A percentile compares a stretch with the other conserved stretches of the same genome.
Conservation (phyloP, 1,140 invertebrate species). For the Anadara kagoshimensis region DNA sequence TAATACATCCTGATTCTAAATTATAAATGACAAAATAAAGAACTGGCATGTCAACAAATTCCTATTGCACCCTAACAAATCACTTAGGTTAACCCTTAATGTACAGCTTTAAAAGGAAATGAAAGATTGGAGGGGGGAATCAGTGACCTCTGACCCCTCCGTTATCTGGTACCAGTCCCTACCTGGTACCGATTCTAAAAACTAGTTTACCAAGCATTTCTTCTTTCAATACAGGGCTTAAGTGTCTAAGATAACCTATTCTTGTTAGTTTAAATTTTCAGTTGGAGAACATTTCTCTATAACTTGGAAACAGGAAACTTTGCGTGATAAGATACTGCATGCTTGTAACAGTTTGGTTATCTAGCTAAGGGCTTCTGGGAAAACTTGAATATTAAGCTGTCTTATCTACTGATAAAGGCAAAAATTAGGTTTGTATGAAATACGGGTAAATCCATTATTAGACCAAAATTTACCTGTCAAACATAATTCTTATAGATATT, state of each 20-base stretch:
- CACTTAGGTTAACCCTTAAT: no score
- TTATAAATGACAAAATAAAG: no score
- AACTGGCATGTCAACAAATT: no score
- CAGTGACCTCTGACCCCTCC: conserved; percentile 8
- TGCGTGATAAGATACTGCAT: not conserved
- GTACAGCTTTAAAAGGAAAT: no score
- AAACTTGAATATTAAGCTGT: not conserved
- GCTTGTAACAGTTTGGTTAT: conserved; percentile 9
- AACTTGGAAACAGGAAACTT: conserved; percentile 32
- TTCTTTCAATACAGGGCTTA: no score
- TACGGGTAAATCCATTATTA: not conserved
- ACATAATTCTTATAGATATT: no score
- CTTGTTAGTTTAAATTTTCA: conserved; percentile 18
- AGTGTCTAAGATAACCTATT: conserved; percentile 12
- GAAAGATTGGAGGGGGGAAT: conserved; percentile 11
- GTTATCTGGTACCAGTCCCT: conserved; percentile 17
- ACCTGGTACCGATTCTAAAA: not conserved
- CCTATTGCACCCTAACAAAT: no score
- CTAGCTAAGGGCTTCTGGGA: conserved; percentile 27
- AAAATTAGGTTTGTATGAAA: conserved; percentile 2
- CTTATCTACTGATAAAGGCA: conserved; percentile 11
- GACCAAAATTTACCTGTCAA: not conserved
- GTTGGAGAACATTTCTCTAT: conserved; percentile 24
- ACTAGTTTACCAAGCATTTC: no score
- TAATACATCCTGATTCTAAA: no score